Conservation (phyloP, 2,888 invertebrate species). For the Athalia rosae region DNA sequence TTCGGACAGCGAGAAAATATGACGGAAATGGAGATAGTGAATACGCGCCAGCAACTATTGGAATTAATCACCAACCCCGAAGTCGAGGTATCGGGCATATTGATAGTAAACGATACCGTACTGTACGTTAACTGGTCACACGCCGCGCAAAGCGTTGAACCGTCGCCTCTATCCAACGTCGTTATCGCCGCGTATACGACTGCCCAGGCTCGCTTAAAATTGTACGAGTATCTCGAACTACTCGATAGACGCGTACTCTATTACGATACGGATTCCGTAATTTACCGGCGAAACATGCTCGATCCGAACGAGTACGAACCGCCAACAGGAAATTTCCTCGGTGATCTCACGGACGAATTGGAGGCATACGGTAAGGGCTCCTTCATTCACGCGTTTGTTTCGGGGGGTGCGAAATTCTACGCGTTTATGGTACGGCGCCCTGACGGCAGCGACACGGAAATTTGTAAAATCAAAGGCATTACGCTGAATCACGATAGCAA, state of each 20-base stretch:
- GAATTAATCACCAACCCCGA: too few species aligned
- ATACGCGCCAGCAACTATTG: too few species aligned
- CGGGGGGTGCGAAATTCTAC: slow-evolving; percentile 66
- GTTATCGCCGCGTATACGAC: slow-evolving; percentile 50
- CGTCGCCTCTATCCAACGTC: slow-evolving; percentile 45
- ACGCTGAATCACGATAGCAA: slow-evolving; percentile 53
- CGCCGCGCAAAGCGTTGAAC: not conserved
- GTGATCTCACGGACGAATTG: slow-evolving; percentile 54
- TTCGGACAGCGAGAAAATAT: too few species aligned
- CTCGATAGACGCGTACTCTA: slow-evolving; percentile 62
- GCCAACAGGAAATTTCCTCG: slow-evolving; percentile 56
- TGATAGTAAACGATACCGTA: too few species aligned
- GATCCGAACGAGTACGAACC: too few species aligned
- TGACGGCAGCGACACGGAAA: slow-evolving; percentile 36
- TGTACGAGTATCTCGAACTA: slow-evolving; percentile 53
- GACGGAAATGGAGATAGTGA: too few species aligned
- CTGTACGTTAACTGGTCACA: too few species aligned
- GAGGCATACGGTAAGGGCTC: slow-evolving; percentile 54
- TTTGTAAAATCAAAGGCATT: slow-evolving; percentile 59
- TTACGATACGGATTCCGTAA: slow-evolving; percentile 67
- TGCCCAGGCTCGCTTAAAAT: slow-evolving; percentile 14
- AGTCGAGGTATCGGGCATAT: too few species aligned
- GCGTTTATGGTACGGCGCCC: slow-evolving; percentile 28
- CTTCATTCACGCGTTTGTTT: slow-evolving; percentile 63
- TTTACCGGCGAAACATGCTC: slow-evolving; percentile 55